Conservation (phyloP, 2,888 invertebrate species). For the Magallana nippona region DNA sequence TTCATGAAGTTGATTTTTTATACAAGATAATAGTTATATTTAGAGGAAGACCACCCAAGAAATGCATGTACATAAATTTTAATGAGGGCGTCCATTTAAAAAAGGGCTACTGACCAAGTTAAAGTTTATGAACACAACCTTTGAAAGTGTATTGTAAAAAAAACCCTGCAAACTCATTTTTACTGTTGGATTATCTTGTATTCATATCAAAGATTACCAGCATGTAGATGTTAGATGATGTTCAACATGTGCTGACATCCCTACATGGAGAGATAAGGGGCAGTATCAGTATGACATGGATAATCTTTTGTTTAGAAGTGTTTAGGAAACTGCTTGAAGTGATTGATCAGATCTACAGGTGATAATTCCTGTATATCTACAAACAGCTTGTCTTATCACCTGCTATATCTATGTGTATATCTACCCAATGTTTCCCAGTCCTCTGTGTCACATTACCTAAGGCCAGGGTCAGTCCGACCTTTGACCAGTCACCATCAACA, state of each 20-base stretch:
- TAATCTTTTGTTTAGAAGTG: not conserved
- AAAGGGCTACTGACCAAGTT: too few relatives aligned
- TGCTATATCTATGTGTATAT: not conserved
- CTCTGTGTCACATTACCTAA: slow-evolving; percentile 22
- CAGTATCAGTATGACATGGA: not conserved
- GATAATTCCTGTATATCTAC: not conserved
- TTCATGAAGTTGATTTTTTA: slow-evolving; percentile 4
- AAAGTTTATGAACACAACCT: too few relatives aligned
- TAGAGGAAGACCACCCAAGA: not conserved
- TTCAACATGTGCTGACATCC: not conserved
- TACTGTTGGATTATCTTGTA: too few relatives aligned
- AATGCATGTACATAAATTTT: not conserved
- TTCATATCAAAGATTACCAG: too few relatives aligned
- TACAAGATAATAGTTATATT: not conserved
- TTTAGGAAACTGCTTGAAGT: not conserved
- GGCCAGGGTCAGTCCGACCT: not conserved
- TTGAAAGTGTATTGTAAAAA: too few relatives aligned
- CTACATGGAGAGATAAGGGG: slow-evolving; percentile 12
- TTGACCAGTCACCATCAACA: slow-evolving; percentile 17
- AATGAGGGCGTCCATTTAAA: too few relatives aligned
- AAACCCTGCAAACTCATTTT: too few relatives aligned
- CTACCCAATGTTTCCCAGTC: not conserved
- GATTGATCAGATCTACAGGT: not conserved
- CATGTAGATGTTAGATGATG: not conserved
- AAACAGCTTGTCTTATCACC: slow-evolving; percentile 7